phyloP scores from a whole-genome alignment of 2,797 vertebrate species.

The Amblyopsis hoosieri region DNA sequence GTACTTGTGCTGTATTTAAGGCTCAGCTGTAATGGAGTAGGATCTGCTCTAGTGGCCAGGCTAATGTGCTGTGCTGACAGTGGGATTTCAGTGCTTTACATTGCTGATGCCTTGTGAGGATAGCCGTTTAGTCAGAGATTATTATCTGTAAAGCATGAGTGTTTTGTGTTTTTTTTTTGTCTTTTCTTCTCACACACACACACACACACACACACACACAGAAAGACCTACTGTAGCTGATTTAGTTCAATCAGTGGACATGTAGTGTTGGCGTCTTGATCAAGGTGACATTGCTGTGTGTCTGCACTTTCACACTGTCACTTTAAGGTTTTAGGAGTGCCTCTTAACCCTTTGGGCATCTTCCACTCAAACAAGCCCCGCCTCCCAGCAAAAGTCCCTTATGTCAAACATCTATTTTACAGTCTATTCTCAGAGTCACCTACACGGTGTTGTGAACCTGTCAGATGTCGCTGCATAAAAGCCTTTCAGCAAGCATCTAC shows the following conservation, averaged over 20 bases:
- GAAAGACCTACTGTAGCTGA: too few species aligned
- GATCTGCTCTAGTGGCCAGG: neutral
- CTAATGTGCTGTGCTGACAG: constrained; percentile 1
- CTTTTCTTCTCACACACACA: too few species aligned
- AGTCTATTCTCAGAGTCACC: neutral
- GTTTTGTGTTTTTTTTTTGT: too few species aligned
- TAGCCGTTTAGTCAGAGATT: neutral
- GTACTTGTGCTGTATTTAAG: neutral
- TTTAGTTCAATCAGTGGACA: too few species aligned
- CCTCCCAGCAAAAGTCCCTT: neutral
- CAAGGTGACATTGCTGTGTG: too few species aligned
- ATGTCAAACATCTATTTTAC: neutral
- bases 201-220: too few species aligned
- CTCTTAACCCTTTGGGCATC: too few species aligned
- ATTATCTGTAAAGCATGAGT: neutral
- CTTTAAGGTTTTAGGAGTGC: too few species aligned
- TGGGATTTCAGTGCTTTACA: neutral
- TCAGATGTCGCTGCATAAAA: constrained; percentile 22
- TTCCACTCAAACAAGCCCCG: neutral
- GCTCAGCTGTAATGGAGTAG: constrained; percentile 3
- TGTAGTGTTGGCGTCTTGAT: too few species aligned
- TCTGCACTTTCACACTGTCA: too few species aligned
- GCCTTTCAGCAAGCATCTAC: constrained; percentile 28
- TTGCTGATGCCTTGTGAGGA: neutral
- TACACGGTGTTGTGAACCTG: neutral